A percentile compares a stretch with the other conserved stretches of the same genome.
Evolutionary conservation across 1,140 invertebrate genomes (phyloP).

Genomic region (Meloidogyne exigua): DNA sequence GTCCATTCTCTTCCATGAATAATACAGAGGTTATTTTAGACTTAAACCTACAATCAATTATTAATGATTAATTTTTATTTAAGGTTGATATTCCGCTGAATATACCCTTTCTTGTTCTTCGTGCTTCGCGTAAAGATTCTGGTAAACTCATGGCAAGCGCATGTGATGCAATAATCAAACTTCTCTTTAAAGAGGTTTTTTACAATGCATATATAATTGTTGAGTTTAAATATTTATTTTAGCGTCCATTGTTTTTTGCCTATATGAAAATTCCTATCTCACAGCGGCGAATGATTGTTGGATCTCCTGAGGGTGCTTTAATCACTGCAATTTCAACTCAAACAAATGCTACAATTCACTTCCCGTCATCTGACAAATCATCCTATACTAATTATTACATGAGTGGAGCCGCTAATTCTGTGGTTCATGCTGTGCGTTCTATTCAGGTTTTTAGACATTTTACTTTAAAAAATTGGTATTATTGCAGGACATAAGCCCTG

Average conservation of each 20-base stretch:
- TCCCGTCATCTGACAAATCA: conserved; percentile 23
- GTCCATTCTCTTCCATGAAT: conserved; percentile 5
- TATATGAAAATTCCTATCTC: conserved; percentile 29
- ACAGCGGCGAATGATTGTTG: conserved; percentile 37
- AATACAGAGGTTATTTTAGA: conserved; percentile 6
- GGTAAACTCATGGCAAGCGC: conserved; percentile 12
- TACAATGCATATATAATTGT: neutral
- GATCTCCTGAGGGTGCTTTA: conserved; percentile 37
- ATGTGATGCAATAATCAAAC: conserved; percentile 27
- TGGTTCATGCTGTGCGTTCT: conserved; percentile 28
- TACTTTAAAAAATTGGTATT: neutral
- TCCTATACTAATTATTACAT: conserved; percentile 26
- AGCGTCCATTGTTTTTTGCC: conserved; percentile 13
- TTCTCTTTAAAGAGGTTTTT: conserved; percentile 30
- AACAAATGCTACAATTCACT: conserved; percentile 28
- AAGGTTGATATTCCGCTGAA: neutral
- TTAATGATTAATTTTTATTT: conserved; percentile 14
- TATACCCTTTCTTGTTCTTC: conserved; percentile 25
- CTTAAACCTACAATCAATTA: neutral
- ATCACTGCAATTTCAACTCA: conserved; percentile 34
- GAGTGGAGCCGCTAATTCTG: conserved; percentile 30
- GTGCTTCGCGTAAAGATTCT: conserved; percentile 25
- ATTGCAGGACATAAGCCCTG: conserved; percentile 28
- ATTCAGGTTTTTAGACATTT: conserved; percentile 23
- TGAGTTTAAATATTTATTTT: neutral